phyloP scores from a whole-genome alignment of 1,140 invertebrate species.

The Ditylenchus dipsaci region DNA sequence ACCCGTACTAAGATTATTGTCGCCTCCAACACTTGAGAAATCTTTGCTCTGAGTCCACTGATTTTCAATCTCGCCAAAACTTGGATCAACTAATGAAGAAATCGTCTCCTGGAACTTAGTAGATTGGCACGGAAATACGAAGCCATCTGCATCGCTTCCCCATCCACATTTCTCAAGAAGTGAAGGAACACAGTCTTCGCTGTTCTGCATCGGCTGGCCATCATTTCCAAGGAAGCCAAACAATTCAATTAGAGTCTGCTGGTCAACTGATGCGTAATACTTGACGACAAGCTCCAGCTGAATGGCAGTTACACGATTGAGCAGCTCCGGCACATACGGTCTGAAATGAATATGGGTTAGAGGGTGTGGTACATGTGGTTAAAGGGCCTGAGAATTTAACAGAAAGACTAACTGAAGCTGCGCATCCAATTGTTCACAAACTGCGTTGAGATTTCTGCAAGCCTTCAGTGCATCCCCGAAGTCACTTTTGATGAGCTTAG shows the following conservation, averaged over 20 bases:
- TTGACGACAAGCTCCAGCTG: constrained; percentile 2
- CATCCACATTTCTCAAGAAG: constrained; percentile 3
- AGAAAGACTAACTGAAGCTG: not conserved
- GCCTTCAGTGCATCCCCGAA: constrained; percentile 5
- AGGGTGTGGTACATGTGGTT: no score
- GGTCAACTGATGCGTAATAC: constrained; percentile 3
- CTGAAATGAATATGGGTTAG: not conserved
- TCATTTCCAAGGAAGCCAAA: not conserved
- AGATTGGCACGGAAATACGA: not conserved
- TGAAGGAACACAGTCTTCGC: not conserved
- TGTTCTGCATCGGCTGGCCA: not conserved
- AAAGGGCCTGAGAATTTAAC: no score
- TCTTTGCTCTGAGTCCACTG: not conserved
- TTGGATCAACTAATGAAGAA: not conserved
- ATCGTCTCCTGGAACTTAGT: constrained; percentile 6
- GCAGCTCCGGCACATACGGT: constrained; percentile 4
- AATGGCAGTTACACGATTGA: constrained; percentile 6
- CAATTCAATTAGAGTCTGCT: constrained; percentile 3
- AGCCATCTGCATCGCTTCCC: not conserved
- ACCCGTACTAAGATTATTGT: not conserved
- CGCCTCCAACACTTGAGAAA: not conserved
- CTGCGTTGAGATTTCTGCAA: not conserved
- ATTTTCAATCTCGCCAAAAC: not conserved
- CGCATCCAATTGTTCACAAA: not conserved
- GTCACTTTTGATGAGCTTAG: not conserved